Base-by-base conservation (phyloP, 2,888 invertebrate genomes). In the Cordylochernes scorpioides region DNA sequence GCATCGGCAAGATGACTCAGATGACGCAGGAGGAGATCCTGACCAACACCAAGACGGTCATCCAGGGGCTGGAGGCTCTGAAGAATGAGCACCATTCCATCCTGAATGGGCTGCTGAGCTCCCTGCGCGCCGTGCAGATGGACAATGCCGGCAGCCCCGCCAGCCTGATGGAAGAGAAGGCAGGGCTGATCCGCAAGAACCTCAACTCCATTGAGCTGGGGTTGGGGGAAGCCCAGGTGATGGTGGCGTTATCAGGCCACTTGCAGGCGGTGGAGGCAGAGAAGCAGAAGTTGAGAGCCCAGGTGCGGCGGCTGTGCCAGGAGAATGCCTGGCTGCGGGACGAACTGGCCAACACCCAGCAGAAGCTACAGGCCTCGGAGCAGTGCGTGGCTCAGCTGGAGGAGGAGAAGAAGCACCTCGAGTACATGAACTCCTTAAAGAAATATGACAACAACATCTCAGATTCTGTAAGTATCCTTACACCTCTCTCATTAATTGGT, bases 301-400 rank as follows among this genome's bases (percentile, higher is more conserved):
- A 97, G 60, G 94, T 97, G 3, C 68, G 84, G 26, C 66, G 97
- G 7, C 45, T 63, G 29, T 88, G 88, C 53, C 94, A 97, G 58
- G 97, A 97, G 59, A 99, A 99, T 55, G 91, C 91, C 3, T 99
- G 97, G 97, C 65, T 97, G 4, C 62, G 94, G 27, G 97, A 99
- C 52, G 97, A 99, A 57, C 62, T 99, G 35, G 91, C 91, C 25
- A 84, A 82, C 28, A 88, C 91, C 0, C 94, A 97, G 54, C 88
- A 94, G 48, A 70, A 80, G 43, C 64, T 91, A 33, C 88, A 91
- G 59, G 70, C 78, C 10, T 84, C 86, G 17, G 91, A 91, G 50
- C 88, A 94, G 57, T 64, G 72, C 29, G 57, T 88, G 9, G 91
- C 88, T 4, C 84, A 86, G 55, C 58, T 97, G 33, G 94, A 97